Base-by-base conservation (phyloP, 2,797 vertebrate genomes). In the Meda fulgida region DNA sequence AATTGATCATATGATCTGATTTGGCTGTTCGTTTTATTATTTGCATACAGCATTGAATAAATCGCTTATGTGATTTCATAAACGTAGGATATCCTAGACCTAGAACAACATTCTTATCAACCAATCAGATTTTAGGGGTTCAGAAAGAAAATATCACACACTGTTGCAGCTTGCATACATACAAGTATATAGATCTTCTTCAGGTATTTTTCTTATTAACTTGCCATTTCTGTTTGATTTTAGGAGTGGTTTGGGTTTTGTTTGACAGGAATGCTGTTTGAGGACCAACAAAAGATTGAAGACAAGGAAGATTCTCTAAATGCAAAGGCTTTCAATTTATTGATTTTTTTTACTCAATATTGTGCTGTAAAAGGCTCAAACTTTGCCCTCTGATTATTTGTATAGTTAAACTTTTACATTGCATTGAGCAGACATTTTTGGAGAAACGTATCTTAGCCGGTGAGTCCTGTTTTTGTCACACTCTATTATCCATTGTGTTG, bases 341-440 rank as follows among this genome's bases (percentile, higher is more conserved):
- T 26, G 14, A 78, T 9, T 38, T 60, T 77, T n/a, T 7, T 29
- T 19, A 23, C 19, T 53, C 5, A 23, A 21, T 34, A 34, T 53
- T 51, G 18, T 18, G 29, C 18, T 34, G 58, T 63, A 63, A 63
- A 63, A 29, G 13, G 16, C 5, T 73, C 11, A 18, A 36, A 38
- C 19, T 36, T 51, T 53, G 55, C n/a, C 1, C 63, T 80, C 1
- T 29, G 40, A 9, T 46, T 34, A 34, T 65, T 48, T 79, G 19
- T 10, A 46, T 26, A 80, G 43, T 80, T 48, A 80, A 51, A 48
- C 40, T 34, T 69, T 36, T 69, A 16, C 11, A 18, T 80, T 80
- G 26, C 19, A 23, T 34, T 65, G 21, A 66, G 13, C 11, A 23
- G 43, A 34, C 18, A 31, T 21, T n/a, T n/a, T n/a, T n/a, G 13